Evolutionary conservation across 2,113 vertebrate species (phyloP), one percentile per base, ranked within the genome.

Genomic region (Phrynocephalus versicolor): DNA sequence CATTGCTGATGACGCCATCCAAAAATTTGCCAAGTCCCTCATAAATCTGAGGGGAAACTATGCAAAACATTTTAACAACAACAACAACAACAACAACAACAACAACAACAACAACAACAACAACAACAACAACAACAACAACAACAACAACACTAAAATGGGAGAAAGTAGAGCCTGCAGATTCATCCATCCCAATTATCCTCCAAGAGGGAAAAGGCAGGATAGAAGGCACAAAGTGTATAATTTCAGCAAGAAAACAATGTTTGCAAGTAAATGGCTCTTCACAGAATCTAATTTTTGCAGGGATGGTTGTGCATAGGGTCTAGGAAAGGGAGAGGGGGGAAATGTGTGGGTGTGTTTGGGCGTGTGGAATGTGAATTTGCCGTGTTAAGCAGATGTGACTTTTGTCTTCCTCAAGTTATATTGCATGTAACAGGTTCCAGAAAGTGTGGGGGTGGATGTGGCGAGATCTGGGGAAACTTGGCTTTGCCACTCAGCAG

Each of bases 401-500:
- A 67, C 89, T 90, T 88, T 91, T 37, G 60, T 78, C 79, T 39
- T 87, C 90, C 62, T 27, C 90, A 85, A 79, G 51, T 82, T 64
- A 58, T 45, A 37, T 33, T 81, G 55, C 62, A 84, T 81, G 0
- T 72, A 88, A 82, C 79, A 76, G 81, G 77, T 89, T 91, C 92
- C 39, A 89, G 87, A 88, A 90, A 84, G 69, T 90, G 57, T 2
- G 83, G 88, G 88, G 58, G 76, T 82, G 88, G 18, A 12, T 5
- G 35, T 37, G 23, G 4, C 84, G 37, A 88, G 65, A 64, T 78
- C 25, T 73, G 86, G 91, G 83, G 67, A 64, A 45, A 84, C 82
- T 89, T 69, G 72, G 82, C 87, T 94, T 94, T 93, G 86, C 90
- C 78, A 88, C 93, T 79, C 94, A 88, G 92, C 92, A 89, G 93